Base-by-base conservation (phyloP, 2,888 invertebrate species). In the Drosophila putrida region DNA sequence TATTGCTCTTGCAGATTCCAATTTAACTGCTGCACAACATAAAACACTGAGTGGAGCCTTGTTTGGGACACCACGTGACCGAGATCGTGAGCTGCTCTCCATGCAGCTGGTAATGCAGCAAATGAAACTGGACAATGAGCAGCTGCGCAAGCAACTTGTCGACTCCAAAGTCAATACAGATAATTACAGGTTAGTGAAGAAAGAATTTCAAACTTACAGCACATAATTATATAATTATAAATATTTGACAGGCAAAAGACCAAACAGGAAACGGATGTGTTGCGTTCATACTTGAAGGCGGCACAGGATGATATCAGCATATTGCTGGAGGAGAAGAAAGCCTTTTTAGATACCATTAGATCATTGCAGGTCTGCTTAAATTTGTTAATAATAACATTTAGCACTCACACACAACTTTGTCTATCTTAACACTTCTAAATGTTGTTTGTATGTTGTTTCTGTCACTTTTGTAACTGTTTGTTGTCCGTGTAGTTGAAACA, bases 251-350 rank as follows among this genome's bases (percentile, higher is more conserved):
- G 93, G 69, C 90, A 90, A 78, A 92, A 91, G 83, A 78, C 89
- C 13, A 92, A 92, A 69, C 95, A 95, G 82, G 95, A 95, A 90
- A 93, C 93, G 2, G 94, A 94, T 71, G 91, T 94, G 11, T 91
- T 96, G 6, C 94, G 94, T 78, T 93, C 93, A 6, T 94, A 94
- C 82, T 91, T 95, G 57, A 94, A 93, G 71, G 94, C 95, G 0
- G 96, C 96, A 0, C 96, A 96, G 90, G 96, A 96, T 80, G 95
- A 96, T 69, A 95, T 96, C 0, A 94, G 94, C 6, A 93, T 94
- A 55, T 92, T 97, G 72, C 89, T 96, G 27, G 95, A 95, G 31
- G 97, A 97, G 88, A 97, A 97, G 87, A 94, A 94, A 78, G 94
- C 94, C 50, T 93, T 97, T 51, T 91, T 96, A 73, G 96, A 96